Evolutionary conservation across 1,140 invertebrate species (phyloP), one percentile per base, ranked within the genome.

Genomic region (Drosophila ohnishii): DNA sequence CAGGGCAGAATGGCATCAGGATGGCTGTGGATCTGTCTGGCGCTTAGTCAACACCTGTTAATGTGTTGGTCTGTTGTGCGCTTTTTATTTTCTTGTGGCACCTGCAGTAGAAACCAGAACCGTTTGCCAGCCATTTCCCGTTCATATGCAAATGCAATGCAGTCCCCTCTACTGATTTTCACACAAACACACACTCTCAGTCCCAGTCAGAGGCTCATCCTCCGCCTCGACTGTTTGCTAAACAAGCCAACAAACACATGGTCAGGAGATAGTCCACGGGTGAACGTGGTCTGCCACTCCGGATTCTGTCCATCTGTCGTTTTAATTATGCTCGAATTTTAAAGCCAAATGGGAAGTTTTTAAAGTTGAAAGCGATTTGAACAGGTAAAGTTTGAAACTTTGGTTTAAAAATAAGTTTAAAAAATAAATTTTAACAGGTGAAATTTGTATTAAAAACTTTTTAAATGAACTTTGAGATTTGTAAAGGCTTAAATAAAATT

Each of bases 11-110:
- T 39, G 37, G 40, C 42, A 25, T 13, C 8, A n/a, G 53, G 28
- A 30, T 32, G 37, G 56, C 22, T 10, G 19, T 14, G 48, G 30
- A 61, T 44, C 40, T 59, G 65, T 65, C 57, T 72, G 66, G 75
- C 67, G 83, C 84, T 88, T 87, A 87, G 84, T 87, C 83, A 88
- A 87, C 83, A 87, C 83, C 80, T 88, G 83, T 88, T 88, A 88
- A 87, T 87, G 75, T 87, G 70, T 78, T 69, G 70, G 66, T 64
- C 58, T 66, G 25, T 59, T 61, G 32, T 55, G 45, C 55, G 35
- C 48, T 67, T 78, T 42, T 83, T 71, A 58, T 50, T 50, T 50
- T 66, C 72, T 67, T 69, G 42, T 35, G 51, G 44, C 79, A 69
- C n/a, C 62, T 61, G 57, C 50, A 51, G 40, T 28, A 51, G 34